Conservation (phyloP, 2,888 invertebrate genomes). For the Oscheius myriophilus region DNA sequence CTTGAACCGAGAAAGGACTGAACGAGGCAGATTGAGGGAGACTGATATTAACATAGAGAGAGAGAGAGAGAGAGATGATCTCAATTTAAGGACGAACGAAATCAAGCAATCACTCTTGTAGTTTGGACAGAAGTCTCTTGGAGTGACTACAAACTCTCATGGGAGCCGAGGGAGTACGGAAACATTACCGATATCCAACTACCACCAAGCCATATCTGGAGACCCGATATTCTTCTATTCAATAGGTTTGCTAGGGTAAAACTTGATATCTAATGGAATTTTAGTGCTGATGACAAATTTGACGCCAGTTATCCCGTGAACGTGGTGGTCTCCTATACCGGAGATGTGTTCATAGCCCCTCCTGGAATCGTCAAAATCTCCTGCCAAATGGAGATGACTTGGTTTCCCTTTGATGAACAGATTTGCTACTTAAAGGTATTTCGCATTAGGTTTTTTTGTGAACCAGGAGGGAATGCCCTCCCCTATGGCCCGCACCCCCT, state of each 20-base stretch:
- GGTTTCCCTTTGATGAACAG: conserved; percentile 99
- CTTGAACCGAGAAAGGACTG: too few relatives aligned
- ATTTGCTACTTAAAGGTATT: conserved; percentile 80
- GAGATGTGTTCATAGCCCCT: conserved; percentile 93
- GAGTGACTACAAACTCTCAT: conserved; percentile 91
- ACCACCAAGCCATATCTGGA: conserved; percentile 94
- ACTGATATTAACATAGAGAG: too few relatives aligned
- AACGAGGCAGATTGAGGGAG: too few relatives aligned
- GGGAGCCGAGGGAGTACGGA: conserved; percentile 95
- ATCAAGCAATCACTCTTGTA: conserved; percentile 93
- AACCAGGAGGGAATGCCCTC: too few relatives aligned
- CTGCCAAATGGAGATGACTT: conserved; percentile 97
- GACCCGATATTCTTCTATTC: conserved; percentile 98
- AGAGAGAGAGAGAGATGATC: too few relatives aligned
- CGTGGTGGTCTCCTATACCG: conserved; percentile 93
- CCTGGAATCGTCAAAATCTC: conserved; percentile 99
- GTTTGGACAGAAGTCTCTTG: conserved; percentile 96
- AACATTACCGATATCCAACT: conserved; percentile 93
- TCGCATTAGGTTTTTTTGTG: too few relatives aligned
- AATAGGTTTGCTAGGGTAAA: conserved; percentile 82
- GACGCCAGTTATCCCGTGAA: conserved; percentile 98
- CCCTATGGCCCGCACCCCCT: too few relatives aligned
- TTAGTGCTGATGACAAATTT: conserved; percentile 96
- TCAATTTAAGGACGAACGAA: conserved; percentile 89
- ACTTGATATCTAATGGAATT: too few relatives aligned